A percentile compares a stretch with the other conserved stretches of the same genome.
phyloP scores from a whole-genome alignment of 2,113 vertebrate species.

The Lophura nycthemera region DNA sequence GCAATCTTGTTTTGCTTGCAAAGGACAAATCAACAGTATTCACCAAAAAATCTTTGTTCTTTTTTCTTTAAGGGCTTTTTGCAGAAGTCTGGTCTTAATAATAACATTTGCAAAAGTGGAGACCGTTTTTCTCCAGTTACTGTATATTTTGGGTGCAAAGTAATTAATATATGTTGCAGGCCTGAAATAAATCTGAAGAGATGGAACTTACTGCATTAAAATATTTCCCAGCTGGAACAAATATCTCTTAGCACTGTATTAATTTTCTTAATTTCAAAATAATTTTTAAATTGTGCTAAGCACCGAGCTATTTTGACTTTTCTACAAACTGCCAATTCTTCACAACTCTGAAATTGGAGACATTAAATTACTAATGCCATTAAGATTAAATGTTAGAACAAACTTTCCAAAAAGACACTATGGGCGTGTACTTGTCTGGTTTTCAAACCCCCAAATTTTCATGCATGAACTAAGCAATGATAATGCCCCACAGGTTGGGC shows the following conservation, averaged over 20 bases:
- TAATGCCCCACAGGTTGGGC: conserved; percentile 33
- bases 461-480: conserved; percentile 33
- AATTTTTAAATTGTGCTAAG: not conserved
- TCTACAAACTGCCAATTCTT: not conserved
- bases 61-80: conserved; percentile 55
- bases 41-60: conserved; percentile 52
- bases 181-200: not conserved
- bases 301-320: not conserved
- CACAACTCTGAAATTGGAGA: conserved; percentile 13
- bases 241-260: not conserved
- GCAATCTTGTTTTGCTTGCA: conserved; percentile 57
- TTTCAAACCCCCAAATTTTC: conserved; percentile 17
- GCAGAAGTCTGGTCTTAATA: conserved; percentile 53
- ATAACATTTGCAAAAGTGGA: conserved; percentile 15
- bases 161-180: not conserved
- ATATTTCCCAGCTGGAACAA: not conserved
- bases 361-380: conserved; percentile 18
- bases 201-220: not conserved
- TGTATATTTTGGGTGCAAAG: not conserved
- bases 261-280: not conserved
- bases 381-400: not conserved
- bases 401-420: conserved; percentile 44
- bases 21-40: conserved; percentile 61
- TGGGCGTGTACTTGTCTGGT: not conserved
- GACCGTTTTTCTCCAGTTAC: not conserved